Evolutionary conservation across 2,797 vertebrate genomes (phyloP).

Genomic region (Gephyroberyx darwinii): DNA sequence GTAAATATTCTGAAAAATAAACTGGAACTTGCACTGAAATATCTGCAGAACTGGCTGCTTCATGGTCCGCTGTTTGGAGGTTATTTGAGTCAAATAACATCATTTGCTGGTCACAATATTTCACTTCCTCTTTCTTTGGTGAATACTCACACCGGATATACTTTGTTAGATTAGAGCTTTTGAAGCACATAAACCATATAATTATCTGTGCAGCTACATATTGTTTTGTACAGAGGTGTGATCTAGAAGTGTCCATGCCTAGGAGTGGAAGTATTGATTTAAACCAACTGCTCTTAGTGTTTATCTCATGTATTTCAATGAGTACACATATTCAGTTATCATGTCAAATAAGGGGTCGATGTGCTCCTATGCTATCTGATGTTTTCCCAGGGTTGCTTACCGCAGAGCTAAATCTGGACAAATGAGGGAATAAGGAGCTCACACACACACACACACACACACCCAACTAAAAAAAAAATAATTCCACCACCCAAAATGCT

Average conservation of each 20-base stretch:
- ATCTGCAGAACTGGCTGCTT: slow-evolving; percentile 6
- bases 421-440: background rate
- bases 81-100: background rate
- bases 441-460: background rate
- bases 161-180: background rate
- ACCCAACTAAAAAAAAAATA: no score
- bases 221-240: background rate
- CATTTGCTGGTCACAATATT: background rate
- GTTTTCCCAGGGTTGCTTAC: background rate
- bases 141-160: background rate
- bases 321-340: no score
- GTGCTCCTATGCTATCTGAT: background rate
- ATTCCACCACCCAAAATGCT: no score
- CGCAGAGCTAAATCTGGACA: slow-evolving; percentile 3
- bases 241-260: background rate
- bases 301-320: no score
- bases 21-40: slow-evolving; percentile 79
- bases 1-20: slow-evolving; percentile 85
- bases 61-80: background rate
- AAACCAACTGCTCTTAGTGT: no score
- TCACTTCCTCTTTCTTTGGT: slow-evolving; percentile 23
- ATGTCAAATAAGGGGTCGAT: no score
- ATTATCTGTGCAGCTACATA: no score
- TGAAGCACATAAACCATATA: background rate
- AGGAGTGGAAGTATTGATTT: background rate